Conservation (phyloP, 1,140 invertebrate species). For the Sarcophaga peregrina region DNA sequence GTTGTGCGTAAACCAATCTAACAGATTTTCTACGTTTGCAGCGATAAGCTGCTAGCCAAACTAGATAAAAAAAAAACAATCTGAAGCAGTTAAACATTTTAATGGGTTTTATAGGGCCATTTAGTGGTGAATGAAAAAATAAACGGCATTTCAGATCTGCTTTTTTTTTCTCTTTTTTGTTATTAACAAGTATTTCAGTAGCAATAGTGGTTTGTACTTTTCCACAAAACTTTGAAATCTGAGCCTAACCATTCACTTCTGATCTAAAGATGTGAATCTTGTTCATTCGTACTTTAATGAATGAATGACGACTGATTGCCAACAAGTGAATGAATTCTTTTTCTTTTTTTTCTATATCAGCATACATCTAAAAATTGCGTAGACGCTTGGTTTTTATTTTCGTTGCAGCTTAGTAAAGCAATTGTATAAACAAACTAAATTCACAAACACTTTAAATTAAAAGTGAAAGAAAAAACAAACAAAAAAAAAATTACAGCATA, state of each 20-base stretch:
- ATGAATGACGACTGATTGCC: background rate
- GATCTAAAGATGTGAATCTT: conserved; percentile 5
- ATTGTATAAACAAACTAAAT: background rate
- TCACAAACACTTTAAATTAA: conserved; percentile 24
- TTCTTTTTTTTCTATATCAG: too few species aligned
- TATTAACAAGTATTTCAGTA: background rate
- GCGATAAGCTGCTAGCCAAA: background rate
- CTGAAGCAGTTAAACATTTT: background rate
- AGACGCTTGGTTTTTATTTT: background rate
- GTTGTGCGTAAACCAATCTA: conserved; percentile 7
- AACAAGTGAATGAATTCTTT: too few species aligned
- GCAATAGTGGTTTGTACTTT: background rate
- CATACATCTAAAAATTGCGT: background rate
- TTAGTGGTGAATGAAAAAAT: background rate
- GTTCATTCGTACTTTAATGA: background rate
- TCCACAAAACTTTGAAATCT: background rate
- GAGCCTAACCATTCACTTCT: conserved; percentile 21
- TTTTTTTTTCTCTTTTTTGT: background rate
- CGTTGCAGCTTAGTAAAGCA: background rate
- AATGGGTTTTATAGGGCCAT: conserved; percentile 4
- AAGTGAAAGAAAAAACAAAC: background rate
- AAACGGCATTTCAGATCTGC: background rate
- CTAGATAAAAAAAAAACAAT: background rate
- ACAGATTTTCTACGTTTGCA: background rate
- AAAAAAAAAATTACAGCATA: conserved; percentile 26